Evolutionary conservation across 2,113 vertebrate species (phyloP).

Genomic region (Micronycteris hirsuta): DNA sequence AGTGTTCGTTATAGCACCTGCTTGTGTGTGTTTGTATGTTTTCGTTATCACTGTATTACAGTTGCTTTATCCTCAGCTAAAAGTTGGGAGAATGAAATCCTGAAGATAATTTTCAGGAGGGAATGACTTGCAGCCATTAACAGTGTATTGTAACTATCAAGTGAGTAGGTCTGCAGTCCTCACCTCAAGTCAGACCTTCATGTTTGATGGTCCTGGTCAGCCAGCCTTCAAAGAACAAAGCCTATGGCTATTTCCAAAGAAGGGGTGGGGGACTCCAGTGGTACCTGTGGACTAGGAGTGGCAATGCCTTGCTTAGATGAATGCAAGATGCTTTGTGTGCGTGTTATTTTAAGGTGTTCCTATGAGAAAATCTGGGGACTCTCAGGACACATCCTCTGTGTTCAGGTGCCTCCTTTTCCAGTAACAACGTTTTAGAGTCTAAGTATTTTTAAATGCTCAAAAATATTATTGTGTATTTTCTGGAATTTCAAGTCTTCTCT

Average conservation of each 20-base stretch:
- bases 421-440: not conserved
- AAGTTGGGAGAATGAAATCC: not conserved
- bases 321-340: not conserved
- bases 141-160: not conserved
- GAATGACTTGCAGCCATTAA: not conserved
- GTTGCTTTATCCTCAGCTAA: not conserved
- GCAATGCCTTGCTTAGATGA: not conserved
- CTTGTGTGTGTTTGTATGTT: not conserved
- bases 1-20: not conserved
- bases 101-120: not conserved
- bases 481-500: conserved; percentile 15
- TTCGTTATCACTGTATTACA: not conserved
- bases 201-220: not conserved
- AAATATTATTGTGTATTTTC: not conserved
- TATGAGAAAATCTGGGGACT: not conserved
- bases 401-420: not conserved
- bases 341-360: not conserved
- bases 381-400: not conserved
- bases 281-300: not conserved
- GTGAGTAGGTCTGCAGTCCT: not conserved
- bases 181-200: not conserved
- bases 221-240: not conserved
- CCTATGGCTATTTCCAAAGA: not conserved
- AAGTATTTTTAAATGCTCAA: not conserved
- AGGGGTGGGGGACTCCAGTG: not conserved